A percentile compares a stretch with the other conserved stretches of the same genome.
phyloP scores from a whole-genome alignment of 2,113 vertebrate species.

The Trematomus loennbergii region DNA sequence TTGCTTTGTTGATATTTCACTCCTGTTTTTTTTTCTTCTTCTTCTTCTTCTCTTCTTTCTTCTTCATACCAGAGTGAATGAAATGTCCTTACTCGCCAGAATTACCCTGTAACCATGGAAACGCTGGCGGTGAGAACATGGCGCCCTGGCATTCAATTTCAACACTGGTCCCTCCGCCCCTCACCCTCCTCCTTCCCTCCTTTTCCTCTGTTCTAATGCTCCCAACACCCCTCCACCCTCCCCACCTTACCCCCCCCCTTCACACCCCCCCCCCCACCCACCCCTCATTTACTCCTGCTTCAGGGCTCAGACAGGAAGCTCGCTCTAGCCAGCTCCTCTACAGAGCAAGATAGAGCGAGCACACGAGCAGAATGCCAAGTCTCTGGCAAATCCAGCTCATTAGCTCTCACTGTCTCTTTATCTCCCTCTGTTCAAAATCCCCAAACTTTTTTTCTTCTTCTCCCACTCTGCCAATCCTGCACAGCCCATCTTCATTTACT shows the following conservation, averaged over 20 bases:
- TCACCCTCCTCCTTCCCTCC: conserved; percentile 64
- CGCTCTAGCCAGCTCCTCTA: conserved; percentile 80
- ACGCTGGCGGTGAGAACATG: conserved; percentile 86
- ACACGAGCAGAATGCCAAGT: conserved; percentile 84
- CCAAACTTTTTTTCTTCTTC: conserved; percentile 22
- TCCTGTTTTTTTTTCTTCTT: conserved; percentile 68
- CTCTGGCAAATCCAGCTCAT: conserved; percentile 83
- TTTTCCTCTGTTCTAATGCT: conserved; percentile 74
- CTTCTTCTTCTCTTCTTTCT: conserved; percentile 26
- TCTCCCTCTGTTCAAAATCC: conserved; percentile 56
- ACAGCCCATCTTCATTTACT: conserved; percentile 41
- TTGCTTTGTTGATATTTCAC: conserved; percentile 79
- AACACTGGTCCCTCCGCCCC: conserved; percentile 69
- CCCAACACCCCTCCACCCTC: conserved; percentile 60
- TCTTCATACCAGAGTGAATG: conserved; percentile 81
- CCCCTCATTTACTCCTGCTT: conserved; percentile 81
- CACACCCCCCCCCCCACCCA: conserved; percentile 32
- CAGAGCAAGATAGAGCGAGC: conserved; percentile 70
- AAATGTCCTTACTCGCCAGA: conserved; percentile 88
- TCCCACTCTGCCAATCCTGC: conserved; percentile 47
- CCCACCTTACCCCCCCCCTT: neutral
- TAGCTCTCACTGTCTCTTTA: conserved; percentile 73
- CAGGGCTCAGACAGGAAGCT: conserved; percentile 85
- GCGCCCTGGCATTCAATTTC: conserved; percentile 85
- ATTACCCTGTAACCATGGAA: conserved; percentile 86